Evolutionary conservation across 2,113 vertebrate species (phyloP).

Genomic region (Dipodomys ordii): DNA sequence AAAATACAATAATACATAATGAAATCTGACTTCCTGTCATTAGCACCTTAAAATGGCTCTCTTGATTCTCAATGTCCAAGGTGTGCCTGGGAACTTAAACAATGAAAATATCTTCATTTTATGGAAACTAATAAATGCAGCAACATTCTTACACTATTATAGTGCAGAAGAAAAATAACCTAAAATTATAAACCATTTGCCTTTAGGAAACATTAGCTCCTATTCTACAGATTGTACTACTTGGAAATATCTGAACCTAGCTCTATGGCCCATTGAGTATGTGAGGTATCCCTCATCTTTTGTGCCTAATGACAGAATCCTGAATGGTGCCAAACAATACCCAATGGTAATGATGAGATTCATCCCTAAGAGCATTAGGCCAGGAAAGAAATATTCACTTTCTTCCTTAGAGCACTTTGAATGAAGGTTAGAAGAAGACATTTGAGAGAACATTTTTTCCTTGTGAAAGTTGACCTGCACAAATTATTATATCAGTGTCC

Average conservation of each 20-base stretch:
- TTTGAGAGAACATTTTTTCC: slow-evolving; percentile 46
- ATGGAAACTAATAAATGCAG: not conserved
- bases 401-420: slow-evolving; percentile 45
- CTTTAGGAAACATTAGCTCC: not conserved
- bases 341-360: slow-evolving; percentile 18
- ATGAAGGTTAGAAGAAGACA: slow-evolving; percentile 1
- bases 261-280: not conserved
- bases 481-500: not conserved
- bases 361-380: not conserved
- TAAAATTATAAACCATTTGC: not conserved
- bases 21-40: not conserved
- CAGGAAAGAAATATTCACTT: slow-evolving; percentile 1
- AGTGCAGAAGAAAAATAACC: not conserved
- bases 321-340: not conserved
- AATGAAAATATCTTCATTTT: not conserved
- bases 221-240: not conserved
- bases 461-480: not conserved
- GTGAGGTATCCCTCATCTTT: not conserved
- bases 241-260: not conserved
- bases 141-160: not conserved
- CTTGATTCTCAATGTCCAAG: slow-evolving; percentile 25
- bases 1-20: not conserved
- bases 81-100: not conserved
- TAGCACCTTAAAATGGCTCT: not conserved
- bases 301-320: not conserved